A percentile compares a stretch with the other conserved stretches of the same genome.
These are phyloP conservation scores for Hephaestus fuliginosus DNA, from an alignment of 2,797 vertebrate genomes.

Conservation along the genomic window DNA sequence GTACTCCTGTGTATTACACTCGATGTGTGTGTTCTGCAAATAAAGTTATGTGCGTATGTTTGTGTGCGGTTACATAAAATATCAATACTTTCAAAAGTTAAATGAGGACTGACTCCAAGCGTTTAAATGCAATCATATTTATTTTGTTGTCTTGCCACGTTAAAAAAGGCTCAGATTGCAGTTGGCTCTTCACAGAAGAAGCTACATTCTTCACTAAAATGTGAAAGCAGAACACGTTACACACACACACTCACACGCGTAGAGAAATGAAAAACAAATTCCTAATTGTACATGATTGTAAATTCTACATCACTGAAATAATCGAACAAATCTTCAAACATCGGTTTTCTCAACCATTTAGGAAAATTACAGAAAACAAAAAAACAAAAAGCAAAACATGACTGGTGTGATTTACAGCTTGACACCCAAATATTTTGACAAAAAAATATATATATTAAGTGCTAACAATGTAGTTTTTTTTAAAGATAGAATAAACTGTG, in stretches of 20 bases:
- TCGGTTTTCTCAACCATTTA: constrained; percentile 24
- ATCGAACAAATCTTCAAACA: constrained; percentile 30
- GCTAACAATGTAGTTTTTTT: constrained; percentile 52
- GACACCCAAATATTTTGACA: constrained; percentile 2
- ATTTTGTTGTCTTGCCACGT: constrained; percentile 71
- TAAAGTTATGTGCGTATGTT: constrained; percentile 26
- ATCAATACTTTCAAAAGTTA: constrained; percentile 42
- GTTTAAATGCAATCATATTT: constrained; percentile 78
- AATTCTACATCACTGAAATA: constrained; percentile 42
- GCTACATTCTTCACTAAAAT: constrained; percentile 86
- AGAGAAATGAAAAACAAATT: constrained; percentile 47
- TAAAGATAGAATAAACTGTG: constrained; percentile 15
- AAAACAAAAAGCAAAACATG: background rate
- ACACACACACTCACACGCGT: constrained; percentile 27
- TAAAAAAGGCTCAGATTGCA: constrained; percentile 83
- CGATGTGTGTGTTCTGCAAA: constrained; percentile 48
- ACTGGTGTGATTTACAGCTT: constrained; percentile 48
- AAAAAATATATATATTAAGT: constrained; percentile 48
- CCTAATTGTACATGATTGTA: constrained; percentile 57
- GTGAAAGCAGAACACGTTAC: constrained; percentile 79
- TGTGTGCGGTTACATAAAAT: constrained; percentile 32
- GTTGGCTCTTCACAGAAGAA: constrained; percentile 88
- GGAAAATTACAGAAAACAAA: constrained; percentile 17
- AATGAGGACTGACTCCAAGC: constrained; percentile 41
- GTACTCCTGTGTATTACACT: constrained; percentile 57